Conservation (phyloP, 2,888 invertebrate species). For the Trachelus stipa region DNA sequence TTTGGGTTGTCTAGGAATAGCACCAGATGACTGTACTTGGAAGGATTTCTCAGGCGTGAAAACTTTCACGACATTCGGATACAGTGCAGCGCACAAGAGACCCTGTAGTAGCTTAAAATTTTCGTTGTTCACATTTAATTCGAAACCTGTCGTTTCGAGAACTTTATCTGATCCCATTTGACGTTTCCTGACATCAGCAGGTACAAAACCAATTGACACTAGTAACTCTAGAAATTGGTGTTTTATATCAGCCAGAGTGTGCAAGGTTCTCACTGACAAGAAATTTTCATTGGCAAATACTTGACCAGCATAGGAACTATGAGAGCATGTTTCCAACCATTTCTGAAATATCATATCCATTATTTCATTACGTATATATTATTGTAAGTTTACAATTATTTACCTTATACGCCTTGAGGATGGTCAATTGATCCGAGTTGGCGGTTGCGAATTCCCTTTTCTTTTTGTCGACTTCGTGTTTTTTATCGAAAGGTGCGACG, state of each 20-base stretch:
- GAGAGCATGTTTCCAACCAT: constrained; percentile 79
- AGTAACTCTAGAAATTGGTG: constrained; percentile 81
- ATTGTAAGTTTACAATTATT: constrained; percentile 21
- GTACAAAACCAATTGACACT: constrained; percentile 83
- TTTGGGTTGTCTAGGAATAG: constrained; percentile 78
- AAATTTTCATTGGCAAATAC: constrained; percentile 87
- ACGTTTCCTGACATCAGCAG: constrained; percentile 72
- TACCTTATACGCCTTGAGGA: constrained; percentile 86
- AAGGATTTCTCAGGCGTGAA: constrained; percentile 83
- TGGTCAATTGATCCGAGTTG: constrained; percentile 91
- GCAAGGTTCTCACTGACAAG: constrained; percentile 83
- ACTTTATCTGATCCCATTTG: constrained; percentile 75
- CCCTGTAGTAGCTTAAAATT: constrained; percentile 83
- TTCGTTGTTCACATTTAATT: constrained; percentile 80
- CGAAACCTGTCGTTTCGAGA: constrained; percentile 73
- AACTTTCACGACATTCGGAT: constrained; percentile 91
- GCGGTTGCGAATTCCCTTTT: constrained; percentile 81
- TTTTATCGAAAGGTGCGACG: constrained; percentile 79
- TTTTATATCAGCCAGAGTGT: constrained; percentile 89
- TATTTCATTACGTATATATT: neutral
- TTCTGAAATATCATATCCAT: constrained; percentile 68
- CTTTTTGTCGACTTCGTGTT: constrained; percentile 77
- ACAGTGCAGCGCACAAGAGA: constrained; percentile 90
- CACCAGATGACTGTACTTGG: constrained; percentile 79
- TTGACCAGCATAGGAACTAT: constrained; percentile 78